Evolutionary conservation across 2,113 vertebrate genomes (phyloP).

Genomic region (Podocnemis expansa): DNA sequence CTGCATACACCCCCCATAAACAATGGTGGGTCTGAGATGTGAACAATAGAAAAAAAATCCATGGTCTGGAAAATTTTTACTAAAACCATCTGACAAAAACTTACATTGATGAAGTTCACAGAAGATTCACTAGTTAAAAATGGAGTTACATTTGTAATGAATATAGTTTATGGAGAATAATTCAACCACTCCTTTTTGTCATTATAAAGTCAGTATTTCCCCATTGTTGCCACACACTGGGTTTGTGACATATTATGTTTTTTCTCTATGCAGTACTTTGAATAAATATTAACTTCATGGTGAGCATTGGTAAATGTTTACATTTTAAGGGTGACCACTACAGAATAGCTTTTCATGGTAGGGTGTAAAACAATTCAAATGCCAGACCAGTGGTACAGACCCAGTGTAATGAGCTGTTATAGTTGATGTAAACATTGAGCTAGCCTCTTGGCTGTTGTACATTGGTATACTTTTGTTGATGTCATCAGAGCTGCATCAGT

Average conservation of each 20-base stretch:
- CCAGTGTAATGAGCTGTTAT: not conserved
- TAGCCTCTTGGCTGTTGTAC: not conserved
- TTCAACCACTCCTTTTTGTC: not conserved
- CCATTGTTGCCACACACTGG: not conserved
- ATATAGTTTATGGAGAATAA: not conserved
- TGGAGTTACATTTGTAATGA: not conserved
- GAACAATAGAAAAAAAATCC: not conserved
- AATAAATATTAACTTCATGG: not conserved
- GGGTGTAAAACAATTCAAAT: not conserved
- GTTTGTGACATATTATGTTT: not conserved
- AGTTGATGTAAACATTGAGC: not conserved
- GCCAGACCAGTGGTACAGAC: not conserved
- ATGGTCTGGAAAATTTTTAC: not conserved
- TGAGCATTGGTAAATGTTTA: not conserved
- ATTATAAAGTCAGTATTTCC: fast-evolving
- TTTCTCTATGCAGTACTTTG: not conserved
- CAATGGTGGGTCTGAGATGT: not conserved
- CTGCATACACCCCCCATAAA: not conserved
- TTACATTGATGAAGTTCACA: not conserved
- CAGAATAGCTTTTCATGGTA: fast-evolving
- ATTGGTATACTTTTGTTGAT: not conserved
- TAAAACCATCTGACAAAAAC: not conserved
- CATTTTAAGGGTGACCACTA: fast-evolving
- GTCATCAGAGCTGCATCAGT: fast-evolving
- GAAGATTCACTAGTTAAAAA: fast-evolving